Evolutionary conservation across 2,888 invertebrate species (phyloP), one percentile per base, ranked within the genome.

Genomic region (Stegana nigrithorax): DNA sequence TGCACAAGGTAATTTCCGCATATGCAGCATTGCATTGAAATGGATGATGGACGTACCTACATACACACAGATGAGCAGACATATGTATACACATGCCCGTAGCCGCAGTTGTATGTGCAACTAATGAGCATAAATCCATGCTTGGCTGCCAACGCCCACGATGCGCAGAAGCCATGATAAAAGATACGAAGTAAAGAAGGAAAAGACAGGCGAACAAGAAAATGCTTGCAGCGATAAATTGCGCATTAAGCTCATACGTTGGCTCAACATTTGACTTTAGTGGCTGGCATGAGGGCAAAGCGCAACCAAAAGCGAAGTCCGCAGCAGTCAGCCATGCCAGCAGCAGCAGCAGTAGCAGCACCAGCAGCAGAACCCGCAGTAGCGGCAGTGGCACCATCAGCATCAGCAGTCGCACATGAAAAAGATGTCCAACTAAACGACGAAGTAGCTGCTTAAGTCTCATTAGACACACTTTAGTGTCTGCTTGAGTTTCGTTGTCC

Each of bases 381-480:
- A 44, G 44, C 8, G 27, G 32, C 17, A 53, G 32, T 17, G 29
- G 6, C 32, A 50, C 25, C n/a, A 23, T n/a, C n/a, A n/a, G n/a
- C 23, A 50, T n/a, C 3, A 3, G 4, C 10, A 26, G 26, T n/a
- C 12, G 14, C 10, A 50, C 4, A 1, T n/a, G 26, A n/a, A 50
- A 19, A 55, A 36, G 32, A 47, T 51, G 75, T 65, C 69, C 72
- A 71, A 66, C 60, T 62, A 59, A 70, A 21, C 53, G 63, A 65
- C 68, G 63, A 64, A 74, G 78, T 75, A 70, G 64, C 67, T 74
- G 70, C 80, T 76, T 79, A 79, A 73, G 80, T 78, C 75, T 76
- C 80, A 78, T 76, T 79, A 79, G 80, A 69, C 75, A 75, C 75
- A 79, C 80, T 78, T 75, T 75, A 77, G 72, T 64, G 65, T 32